These are phyloP conservation scores for Urophycis tenuis DNA, from an alignment of 2,797 vertebrate species.

Conservation along the genomic window DNA sequence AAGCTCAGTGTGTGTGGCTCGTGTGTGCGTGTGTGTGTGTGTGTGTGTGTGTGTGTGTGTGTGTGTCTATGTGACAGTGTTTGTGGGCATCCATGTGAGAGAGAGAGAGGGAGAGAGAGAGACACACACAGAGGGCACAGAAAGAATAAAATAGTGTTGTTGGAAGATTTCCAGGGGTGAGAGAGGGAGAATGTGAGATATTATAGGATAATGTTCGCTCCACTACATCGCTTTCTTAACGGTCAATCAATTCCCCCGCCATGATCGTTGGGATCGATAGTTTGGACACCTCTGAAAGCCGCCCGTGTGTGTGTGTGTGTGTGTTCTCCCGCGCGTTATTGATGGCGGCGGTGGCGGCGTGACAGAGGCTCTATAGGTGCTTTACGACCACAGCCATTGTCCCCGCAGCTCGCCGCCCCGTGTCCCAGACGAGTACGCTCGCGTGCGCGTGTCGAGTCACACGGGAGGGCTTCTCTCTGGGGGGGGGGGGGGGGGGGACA, in stretches of 20 bases:
- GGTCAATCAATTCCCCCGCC: constrained; percentile 40
- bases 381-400: neutral
- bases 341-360: neutral
- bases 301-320: neutral
- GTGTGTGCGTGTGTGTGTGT: constrained; percentile 18
- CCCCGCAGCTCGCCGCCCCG: neutral
- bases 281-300: constrained; percentile 44
- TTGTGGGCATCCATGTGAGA: neutral
- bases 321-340: neutral
- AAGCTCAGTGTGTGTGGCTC: constrained; percentile 31
- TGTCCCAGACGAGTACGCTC: neutral
- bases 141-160: neutral
- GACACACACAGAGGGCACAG: constrained; percentile 31
- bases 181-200: constrained; percentile 11
- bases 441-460: neutral
- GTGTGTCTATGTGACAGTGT: constrained; percentile 26
- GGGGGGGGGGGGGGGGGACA: no score
- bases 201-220: constrained; percentile 52
- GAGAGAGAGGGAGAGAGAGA: constrained; percentile 2
- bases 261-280: constrained; percentile 62
- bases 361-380: constrained; percentile 2
- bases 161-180: neutral
- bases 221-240: constrained; percentile 41
- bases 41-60: constrained; percentile 15
- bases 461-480: no score